Percentiles rank a stretch among this genome's conserved stretches.
Conservation (phyloP, 2,888 invertebrate species). For the Glaucopsyche alexis region DNA sequence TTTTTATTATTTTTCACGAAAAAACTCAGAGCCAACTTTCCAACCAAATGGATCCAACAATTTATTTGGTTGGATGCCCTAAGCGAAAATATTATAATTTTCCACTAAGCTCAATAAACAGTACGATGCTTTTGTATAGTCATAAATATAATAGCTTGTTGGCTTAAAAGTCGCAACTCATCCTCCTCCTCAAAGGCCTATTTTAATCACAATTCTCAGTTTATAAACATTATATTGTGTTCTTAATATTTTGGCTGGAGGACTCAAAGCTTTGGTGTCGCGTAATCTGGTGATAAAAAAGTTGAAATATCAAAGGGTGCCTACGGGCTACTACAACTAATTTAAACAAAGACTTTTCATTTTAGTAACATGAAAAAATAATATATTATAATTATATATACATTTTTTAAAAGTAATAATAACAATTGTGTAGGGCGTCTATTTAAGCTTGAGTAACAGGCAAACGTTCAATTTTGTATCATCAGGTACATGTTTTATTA, state of each 20-base stretch:
- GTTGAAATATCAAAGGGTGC: neutral
- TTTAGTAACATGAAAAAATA: neutral
- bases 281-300: conserved; percentile 13
- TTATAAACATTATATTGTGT: neutral
- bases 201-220: neutral
- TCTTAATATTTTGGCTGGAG: neutral
- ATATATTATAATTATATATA: neutral
- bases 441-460: no score
- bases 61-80: no score
- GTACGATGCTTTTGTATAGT: neutral
- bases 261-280: conserved; percentile 24
- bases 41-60: no score
- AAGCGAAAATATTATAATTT: no score
- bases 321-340: neutral
- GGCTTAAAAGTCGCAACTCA: no score
- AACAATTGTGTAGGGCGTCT: no score
- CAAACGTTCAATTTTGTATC: no score
- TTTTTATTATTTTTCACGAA: neutral
- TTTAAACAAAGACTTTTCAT: neutral
- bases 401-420: neutral
- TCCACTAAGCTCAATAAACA: no score
- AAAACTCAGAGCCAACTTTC: no score
- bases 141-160: no score
- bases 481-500: no score
- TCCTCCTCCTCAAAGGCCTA: no score